A percentile compares a stretch with the other conserved stretches of the same genome.
Evolutionary conservation across 2,797 vertebrate species (phyloP).

Genomic region (Emys orbicularis): DNA sequence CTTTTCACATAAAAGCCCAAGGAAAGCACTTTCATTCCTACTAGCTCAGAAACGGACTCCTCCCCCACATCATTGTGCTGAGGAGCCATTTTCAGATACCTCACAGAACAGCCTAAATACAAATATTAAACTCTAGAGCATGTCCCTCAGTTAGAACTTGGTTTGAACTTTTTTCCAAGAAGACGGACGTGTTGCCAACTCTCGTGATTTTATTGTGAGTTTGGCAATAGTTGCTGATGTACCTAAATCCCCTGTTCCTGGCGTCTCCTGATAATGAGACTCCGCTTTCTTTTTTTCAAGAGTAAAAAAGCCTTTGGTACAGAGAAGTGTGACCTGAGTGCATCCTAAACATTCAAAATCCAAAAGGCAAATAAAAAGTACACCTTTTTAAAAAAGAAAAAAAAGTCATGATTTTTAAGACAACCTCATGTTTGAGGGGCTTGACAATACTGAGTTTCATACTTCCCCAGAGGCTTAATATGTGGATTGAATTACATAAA

Average conservation of each 20-base stretch:
- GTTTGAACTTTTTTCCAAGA: not conserved
- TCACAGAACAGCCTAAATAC: constrained; percentile 1
- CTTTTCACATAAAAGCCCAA: constrained; percentile 53
- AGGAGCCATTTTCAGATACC: constrained; percentile 42
- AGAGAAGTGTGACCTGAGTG: not conserved
- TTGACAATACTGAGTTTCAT: not conserved
- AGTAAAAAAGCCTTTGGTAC: not conserved
- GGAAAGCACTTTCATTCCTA: constrained; percentile 70
- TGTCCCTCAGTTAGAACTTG: constrained; percentile 2
- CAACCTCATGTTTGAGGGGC: not conserved
- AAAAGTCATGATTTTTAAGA: not conserved
- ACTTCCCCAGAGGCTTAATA: not conserved
- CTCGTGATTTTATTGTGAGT: not conserved
- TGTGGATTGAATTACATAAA: not conserved
- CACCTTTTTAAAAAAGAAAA: not conserved
- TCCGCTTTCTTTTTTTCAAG: not conserved
- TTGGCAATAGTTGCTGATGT: constrained; percentile 31
- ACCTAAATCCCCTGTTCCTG: constrained; percentile 23
- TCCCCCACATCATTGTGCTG: constrained; percentile 14
- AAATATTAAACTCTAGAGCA: not conserved
- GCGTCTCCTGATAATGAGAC: not conserved
- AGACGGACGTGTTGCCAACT: not conserved
- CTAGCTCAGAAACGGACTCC: constrained; percentile 23
- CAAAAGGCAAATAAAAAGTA: not conserved
- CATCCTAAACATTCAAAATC: not conserved